phyloP scores from a whole-genome alignment of 2,888 invertebrate species.

The Epinotia demarniana region DNA sequence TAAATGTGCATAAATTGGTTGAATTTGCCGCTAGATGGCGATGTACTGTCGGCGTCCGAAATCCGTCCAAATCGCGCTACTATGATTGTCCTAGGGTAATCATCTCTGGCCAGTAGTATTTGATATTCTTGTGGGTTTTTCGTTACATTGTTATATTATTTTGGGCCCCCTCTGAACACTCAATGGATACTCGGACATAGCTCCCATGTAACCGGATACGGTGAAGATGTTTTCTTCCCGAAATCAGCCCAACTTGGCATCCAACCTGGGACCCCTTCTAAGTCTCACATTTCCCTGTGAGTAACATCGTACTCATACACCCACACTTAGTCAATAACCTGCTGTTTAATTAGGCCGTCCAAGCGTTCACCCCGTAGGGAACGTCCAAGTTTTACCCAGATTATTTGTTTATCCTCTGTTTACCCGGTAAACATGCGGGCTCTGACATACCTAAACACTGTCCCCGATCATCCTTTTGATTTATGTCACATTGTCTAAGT shows the following conservation, averaged over 20 bases:
- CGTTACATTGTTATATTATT: no score
- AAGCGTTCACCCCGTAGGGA: constrained; percentile 5
- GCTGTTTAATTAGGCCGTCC: constrained; percentile 28
- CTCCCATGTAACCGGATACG: constrained; percentile 14
- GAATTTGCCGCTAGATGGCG: no score
- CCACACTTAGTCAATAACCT: constrained; percentile 27
- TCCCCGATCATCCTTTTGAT: constrained; percentile 26
- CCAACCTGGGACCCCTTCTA: not conserved
- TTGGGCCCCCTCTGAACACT: no score
- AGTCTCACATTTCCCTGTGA: constrained; percentile 7
- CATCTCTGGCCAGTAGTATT: no score
- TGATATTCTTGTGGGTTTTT: no score
- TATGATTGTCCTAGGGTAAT: no score
- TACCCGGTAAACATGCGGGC: constrained; percentile 28
- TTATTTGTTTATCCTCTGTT: constrained; percentile 29
- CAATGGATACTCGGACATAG: not conserved
- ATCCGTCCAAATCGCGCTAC: no score
- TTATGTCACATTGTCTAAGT: constrained; percentile 8
- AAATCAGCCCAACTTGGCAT: not conserved
- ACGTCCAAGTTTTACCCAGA: constrained; percentile 17
- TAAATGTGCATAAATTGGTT: no score
- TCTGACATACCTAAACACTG: constrained; percentile 23
- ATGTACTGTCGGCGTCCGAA: no score
- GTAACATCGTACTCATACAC: constrained; percentile 18
- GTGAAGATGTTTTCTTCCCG: constrained; percentile 14